Conservation (phyloP, 2,113 vertebrate genomes). For the Mastomys natalensis region DNA sequence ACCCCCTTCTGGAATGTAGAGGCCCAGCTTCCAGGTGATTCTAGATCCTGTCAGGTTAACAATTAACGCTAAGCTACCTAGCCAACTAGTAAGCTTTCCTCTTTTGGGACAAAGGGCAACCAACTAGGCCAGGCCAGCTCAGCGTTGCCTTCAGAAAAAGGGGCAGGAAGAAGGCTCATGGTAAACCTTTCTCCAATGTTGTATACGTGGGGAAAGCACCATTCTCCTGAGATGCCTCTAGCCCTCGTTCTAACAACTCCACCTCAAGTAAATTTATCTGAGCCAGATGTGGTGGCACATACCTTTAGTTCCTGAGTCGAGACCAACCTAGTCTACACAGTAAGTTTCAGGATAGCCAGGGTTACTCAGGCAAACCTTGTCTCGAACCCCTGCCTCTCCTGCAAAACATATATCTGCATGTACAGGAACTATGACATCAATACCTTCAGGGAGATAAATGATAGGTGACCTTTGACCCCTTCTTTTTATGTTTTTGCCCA, state of each 20-base stretch:
- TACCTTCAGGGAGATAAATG: background rate
- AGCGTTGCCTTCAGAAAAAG: background rate
- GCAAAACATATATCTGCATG: background rate
- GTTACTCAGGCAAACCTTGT: no score
- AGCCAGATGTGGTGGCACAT: no score
- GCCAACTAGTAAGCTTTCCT: background rate
- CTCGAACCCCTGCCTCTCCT: no score
- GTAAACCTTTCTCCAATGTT: background rate
- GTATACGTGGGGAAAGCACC: background rate
- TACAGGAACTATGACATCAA: slow-evolving; percentile 26
- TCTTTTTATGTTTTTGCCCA: slow-evolving; percentile 45
- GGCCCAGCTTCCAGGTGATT: background rate
- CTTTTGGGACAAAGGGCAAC: background rate
- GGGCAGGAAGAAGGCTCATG: background rate
- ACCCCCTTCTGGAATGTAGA: no score
- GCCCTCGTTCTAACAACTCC: background rate
- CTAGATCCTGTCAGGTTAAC: background rate
- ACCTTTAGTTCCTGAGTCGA: no score
- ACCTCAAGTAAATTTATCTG: background rate
- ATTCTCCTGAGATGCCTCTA: background rate
- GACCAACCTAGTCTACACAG: no score
- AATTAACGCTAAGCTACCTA: background rate
- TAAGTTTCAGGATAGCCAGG: no score
- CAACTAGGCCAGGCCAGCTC: background rate
- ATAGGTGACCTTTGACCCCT: slow-evolving; percentile 30